Base-by-base conservation (phyloP, 1,140 invertebrate species). In the Globodera ellingtonae region DNA sequence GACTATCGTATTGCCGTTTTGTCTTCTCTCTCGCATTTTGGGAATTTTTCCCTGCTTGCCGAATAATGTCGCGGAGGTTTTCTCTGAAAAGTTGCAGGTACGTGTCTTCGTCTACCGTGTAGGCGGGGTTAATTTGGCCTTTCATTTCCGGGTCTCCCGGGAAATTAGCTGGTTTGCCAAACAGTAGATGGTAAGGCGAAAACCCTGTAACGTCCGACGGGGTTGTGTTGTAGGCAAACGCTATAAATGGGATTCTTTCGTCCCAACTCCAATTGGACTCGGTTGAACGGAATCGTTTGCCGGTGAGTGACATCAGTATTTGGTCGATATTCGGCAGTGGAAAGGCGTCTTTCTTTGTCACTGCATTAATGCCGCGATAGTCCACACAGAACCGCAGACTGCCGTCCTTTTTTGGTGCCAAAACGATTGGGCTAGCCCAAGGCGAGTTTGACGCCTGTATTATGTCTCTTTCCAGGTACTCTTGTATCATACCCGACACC, bases 261-360 rank as follows among this genome's bases (percentile, higher is more conserved):
- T 35, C 35, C 35, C 35, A 35, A 2, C 35, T 35, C 35, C 35
- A 35, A 35, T 35, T 35, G 35, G 35, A 35, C 35, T 35, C 35
- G 0, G 35, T 35, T 35, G 35, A 35, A 35, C 35, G 35, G 71
- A 77, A 88, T n/a, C 67, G 85, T 6, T 84, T 81, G 8, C 82
- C 81, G 56, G 84, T 80, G 0, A 90, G 79, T 4, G 77, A 75
- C 44, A 90, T 85, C 6, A 92, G 79, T 10, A 82, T 84, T 46
- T 91, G 90, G n/a, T 91, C 89, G 24, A 92, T 91, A 6, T 86
- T 71, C 0, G 91, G 91, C 2, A 92, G 78, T 84, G 92, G 92
- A 84, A 90, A 92, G 59, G 81, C 86, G 83, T 92, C 91, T 71
- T 85, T 82, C 0, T 87, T 86, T 0, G 89, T 91, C 0, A 79